These are phyloP conservation scores for Stegophylla sp. DNA, from an alignment of 2,888 invertebrate genomes.

Conservation along the genomic window DNA sequence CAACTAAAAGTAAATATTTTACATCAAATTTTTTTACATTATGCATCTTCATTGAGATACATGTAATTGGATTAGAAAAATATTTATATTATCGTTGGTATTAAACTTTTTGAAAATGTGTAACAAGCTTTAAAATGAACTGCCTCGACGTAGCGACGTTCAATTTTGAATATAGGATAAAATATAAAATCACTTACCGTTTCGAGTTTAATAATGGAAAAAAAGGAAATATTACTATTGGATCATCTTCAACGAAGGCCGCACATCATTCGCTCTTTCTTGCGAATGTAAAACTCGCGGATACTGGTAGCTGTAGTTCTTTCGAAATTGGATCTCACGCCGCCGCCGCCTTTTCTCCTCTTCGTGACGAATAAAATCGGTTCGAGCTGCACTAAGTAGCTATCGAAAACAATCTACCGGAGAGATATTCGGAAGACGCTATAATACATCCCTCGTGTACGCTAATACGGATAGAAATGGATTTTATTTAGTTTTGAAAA, in stretches of 20 bases:
- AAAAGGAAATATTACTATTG: not conserved
- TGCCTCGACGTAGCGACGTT: not conserved
- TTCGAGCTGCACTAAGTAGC: not conserved
- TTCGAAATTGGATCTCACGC: conserved; percentile 12
- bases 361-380: not conserved
- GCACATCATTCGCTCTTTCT: too few relatives aligned
- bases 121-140: not conserved
- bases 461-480: not conserved
- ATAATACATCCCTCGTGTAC: not conserved
- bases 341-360: not conserved
- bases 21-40: too few relatives aligned
- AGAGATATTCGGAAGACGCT: not conserved
- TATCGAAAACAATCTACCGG: not conserved
- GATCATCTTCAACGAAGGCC: not conserved
- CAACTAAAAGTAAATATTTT: too few relatives aligned
- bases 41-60: too few relatives aligned
- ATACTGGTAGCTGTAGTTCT: not conserved
- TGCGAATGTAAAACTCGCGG: conserved; percentile 2
- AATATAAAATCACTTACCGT: not conserved
- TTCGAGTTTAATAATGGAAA: not conserved
- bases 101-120: not conserved
- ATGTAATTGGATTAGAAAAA: too few relatives aligned
- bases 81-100: not conserved
- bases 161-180: not conserved
- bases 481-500: not conserved